Base-by-base conservation (phyloP, 2,888 invertebrate genomes). In the Cerastoderma edule region DNA sequence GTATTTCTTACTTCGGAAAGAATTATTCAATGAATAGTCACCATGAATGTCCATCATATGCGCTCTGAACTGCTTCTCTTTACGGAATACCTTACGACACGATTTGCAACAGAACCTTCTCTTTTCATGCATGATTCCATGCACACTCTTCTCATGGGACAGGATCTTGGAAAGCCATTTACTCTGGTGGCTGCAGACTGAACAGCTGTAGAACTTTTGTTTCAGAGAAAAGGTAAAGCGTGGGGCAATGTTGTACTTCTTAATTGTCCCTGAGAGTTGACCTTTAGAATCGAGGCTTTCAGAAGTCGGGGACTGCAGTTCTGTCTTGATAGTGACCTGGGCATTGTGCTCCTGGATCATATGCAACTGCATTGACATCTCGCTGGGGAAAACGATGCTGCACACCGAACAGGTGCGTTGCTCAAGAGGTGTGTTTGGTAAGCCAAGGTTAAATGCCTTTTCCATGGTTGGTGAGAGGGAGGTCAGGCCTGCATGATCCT, bases 111-210 rank as follows among this genome's bases (percentile, higher is more conserved):
- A 84, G 78, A 88, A 91, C 19, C 69, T 82, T 53, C 79, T 83
- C 54, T 70, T 68, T 54, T 65, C 72, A 63, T 80, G 78, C 39
- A 67, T 71, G 30, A 86, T 85, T 48, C 86, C 85, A 73, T 90
- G 90, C 46, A 87, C 85, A 53, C 97, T 96, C 87, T 97, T 95
- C 92, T 98, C 98, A 93, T 98, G 98, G 66, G 97, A 96, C 93
- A 97, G 97, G 85, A 98, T 94, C 89, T 98, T 96, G 69, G 97
- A 97, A 88, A 97, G 94, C 91, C 97, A 96, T 83, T 96, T 96
- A 46, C 98, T 97, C 54, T 96, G 95, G 92, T 97, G 98, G 70
- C 96, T 95, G 92, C 98, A 98, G 91, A 96, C 95, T 54, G 97
- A 96, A 93, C 98, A 98, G 83, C 96, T 96, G 93, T 97, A 98